Base-by-base conservation (phyloP, 37 sponge, comb jelly and placozoan genomes). In the Spongilla lacustris region DNA sequence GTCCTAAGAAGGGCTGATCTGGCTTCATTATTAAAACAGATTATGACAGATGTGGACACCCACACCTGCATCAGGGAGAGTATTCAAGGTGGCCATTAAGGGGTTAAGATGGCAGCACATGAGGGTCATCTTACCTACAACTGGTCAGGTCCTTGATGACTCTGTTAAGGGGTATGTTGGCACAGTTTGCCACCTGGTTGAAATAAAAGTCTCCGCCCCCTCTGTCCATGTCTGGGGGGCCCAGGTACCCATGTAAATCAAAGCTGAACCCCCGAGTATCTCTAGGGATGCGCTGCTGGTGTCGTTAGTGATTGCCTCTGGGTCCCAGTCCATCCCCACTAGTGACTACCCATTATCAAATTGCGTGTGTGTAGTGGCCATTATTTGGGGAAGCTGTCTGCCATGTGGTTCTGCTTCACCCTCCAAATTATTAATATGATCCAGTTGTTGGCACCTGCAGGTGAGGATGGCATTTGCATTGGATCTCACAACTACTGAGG, bases 11-110 rank as follows among this genome's bases (percentile, higher is more conserved):
- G 88, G 50, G 92, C 87, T 37, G 94, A 94, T 66, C 91, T 76
- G 23, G 94, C 94, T 67, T 94, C 94, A 66, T 94, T 94, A 58
- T 88, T 88, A 68, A 94, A 94, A 79, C 91, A 87, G 46, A 94
- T 91, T 67, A 94, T 84, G 74, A 94, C 74, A 46, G 71, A 78
- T 19, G 89, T 78, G 1, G 41, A 36, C 34, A 9, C 14, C 1
- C 2, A 66, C 87, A 81, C 21, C 75, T 87, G 74, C 2, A 28
- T n/a, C 14, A 19, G 24, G 70, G 24, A n/a, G 35, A 31, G 5
- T 28, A 34, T 33, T 76, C 36, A 2, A 70, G 71, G 5, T 30
- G 29, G 29, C 71, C 71, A 70, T 3, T 30, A 41, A 41, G 41
- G 41, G 41, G 41, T 41, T 41, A 41, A 41, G 41, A 41, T 6